Base-by-base conservation (phyloP, 2,797 vertebrate genomes). In the Valencia hispanica region DNA sequence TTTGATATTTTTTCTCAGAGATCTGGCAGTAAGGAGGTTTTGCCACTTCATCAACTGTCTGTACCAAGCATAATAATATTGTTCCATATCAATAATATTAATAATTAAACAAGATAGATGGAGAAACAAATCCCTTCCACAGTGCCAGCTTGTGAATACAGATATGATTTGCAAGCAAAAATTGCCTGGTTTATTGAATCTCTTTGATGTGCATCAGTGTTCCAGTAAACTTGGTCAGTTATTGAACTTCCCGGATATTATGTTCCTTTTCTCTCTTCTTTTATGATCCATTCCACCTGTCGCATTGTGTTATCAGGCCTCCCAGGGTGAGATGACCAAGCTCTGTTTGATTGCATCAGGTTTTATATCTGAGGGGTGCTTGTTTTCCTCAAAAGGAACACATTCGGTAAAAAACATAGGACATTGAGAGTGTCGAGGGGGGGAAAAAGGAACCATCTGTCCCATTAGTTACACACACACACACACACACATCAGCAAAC, bases 361-460 rank as follows among this genome's bases (percentile, higher is more conserved):
- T 80, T 87, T 91, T 91, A 85, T 91, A 88, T 92, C 74, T 74
- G 66, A 83, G 82, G 72, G 72, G 8, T 78, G 79, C 51, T 78
- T 85, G 82, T 85, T 84, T 87, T 79, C 84, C 61, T 70, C 39
- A 78, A 75, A 47, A 75, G 45, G 65, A 43, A 69, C 43, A 85
- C 80, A 84, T 82, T 70, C 53, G 78, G 51, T 9, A n/a, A 79
- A 18, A 77, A 74, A 61, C 34, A 45, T 72, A 79, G 86, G 87
- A 87, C 90, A 91, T 87, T 87, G 77, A 86, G 83, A 72, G 53
- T 73, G 63, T 75, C 2, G 36, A 80, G 74, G n/a, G n/a, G n/a
- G n/a, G n/a, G n/a, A n/a, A n/a, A 80, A 68, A 41, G 75, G 72
- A 83, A 84, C 76, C 74, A 78, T 86, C 86, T 84, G 75, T 88